A percentile compares a stretch with the other conserved stretches of the same genome.
phyloP scores from a whole-genome alignment of 2,113 vertebrate genomes.

The Cariama cristata region DNA sequence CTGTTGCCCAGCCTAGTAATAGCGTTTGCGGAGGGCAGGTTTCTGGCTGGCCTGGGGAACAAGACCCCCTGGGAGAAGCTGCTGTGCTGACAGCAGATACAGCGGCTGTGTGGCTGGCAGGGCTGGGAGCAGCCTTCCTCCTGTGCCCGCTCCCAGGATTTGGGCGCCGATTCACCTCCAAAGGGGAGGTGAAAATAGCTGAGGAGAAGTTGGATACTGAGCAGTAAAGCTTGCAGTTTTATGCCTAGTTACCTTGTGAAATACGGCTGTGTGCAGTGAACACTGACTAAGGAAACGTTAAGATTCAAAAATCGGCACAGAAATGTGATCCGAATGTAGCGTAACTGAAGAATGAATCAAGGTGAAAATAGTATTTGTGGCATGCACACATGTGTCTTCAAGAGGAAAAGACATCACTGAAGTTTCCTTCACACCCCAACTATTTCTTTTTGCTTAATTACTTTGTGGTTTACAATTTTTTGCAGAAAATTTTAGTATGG shows the following conservation, averaged over 20 bases:
- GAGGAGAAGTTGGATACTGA: neutral
- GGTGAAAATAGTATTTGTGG: neutral
- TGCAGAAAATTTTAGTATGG: neutral
- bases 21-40: neutral
- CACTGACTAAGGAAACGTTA: neutral
- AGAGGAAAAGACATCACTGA: neutral
- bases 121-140: neutral
- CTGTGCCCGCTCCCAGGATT: fast-evolving
- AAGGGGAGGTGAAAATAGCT: neutral
- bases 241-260: neutral
- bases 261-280: neutral
- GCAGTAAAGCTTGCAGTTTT: neutral
- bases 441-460: neutral
- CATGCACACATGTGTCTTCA: neutral
- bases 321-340: neutral
- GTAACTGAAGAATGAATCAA: fast-evolving
- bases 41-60: neutral
- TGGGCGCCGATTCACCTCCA: neutral
- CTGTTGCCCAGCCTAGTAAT: neutral
- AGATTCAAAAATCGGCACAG: neutral
- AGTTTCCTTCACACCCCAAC: neutral
- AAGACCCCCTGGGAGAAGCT: neutral
- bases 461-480: neutral
- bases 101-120: fast-evolving
- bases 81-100: fast-evolving